phyloP scores from a whole-genome alignment of 2,797 vertebrate genomes.

The Mormyrops boulengeri region DNA sequence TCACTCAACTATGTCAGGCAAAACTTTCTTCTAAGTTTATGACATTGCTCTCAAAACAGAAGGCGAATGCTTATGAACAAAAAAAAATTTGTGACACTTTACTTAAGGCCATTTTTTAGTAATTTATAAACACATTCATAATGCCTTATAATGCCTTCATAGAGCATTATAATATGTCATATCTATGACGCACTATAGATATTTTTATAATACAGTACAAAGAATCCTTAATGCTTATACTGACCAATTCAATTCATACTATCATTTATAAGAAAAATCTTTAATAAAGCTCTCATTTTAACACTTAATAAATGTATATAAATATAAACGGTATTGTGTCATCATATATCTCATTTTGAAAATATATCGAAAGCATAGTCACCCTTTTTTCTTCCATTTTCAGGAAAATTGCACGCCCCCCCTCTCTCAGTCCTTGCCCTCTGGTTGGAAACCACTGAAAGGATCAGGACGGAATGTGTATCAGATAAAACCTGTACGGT shows the following conservation, averaged over 20 bases:
- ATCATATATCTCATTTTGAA: background rate
- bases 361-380: background rate
- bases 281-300: background rate
- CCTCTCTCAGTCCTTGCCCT: background rate
- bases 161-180: too few relatives aligned
- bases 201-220: too few relatives aligned
- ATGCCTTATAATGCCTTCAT: too few relatives aligned
- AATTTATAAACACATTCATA: too few relatives aligned
- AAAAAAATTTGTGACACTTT: background rate
- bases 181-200: too few relatives aligned
- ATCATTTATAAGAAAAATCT: background rate
- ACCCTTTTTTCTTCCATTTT: background rate
- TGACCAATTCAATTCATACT: background rate
- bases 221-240: too few relatives aligned
- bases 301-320: background rate
- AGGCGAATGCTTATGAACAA: background rate
- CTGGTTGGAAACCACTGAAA: background rate
- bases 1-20: background rate
- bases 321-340: background rate
- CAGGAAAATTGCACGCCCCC: background rate
- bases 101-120: too few relatives aligned
- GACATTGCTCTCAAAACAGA: background rate
- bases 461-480: background rate
- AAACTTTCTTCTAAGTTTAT: background rate
- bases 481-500: background rate